Conservation (phyloP, 2,797 vertebrate species). For the Rhynchonycteris naso region DNA sequence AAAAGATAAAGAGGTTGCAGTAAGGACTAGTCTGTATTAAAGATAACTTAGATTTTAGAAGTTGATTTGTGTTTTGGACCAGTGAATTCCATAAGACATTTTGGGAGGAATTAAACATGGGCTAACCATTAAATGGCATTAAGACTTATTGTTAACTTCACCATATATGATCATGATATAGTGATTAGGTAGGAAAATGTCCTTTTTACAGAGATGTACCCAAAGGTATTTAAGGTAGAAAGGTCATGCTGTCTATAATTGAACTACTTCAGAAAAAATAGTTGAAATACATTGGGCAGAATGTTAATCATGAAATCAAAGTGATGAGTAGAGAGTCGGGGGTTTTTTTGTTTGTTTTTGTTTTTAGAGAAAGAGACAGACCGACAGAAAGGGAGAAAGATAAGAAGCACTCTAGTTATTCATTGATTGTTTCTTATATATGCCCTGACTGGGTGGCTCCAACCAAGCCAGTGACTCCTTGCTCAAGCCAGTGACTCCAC, state of each 20-base stretch:
- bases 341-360: too few species aligned
- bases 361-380: too few species aligned
- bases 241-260: background rate
- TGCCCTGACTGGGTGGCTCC: too few species aligned
- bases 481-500: too few species aligned
- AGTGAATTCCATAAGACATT: background rate
- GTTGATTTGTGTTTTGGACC: background rate
- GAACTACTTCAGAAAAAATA: conserved; percentile 4
- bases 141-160: background rate
- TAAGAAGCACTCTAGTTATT: too few species aligned
- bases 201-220: background rate
- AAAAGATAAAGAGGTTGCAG: background rate
- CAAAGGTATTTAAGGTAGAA: conserved; percentile 1
- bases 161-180: background rate
- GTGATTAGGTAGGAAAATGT: background rate
- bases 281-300: background rate
- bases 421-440: too few species aligned
- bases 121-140: background rate
- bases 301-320: background rate
- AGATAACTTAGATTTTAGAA: background rate
- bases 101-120: background rate
- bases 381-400: too few species aligned
- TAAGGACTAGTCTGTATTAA: background rate
- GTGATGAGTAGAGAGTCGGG: background rate
- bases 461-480: too few species aligned